Base-by-base conservation (phyloP, 2,113 vertebrate genomes). In the Peromyscus californicus region DNA sequence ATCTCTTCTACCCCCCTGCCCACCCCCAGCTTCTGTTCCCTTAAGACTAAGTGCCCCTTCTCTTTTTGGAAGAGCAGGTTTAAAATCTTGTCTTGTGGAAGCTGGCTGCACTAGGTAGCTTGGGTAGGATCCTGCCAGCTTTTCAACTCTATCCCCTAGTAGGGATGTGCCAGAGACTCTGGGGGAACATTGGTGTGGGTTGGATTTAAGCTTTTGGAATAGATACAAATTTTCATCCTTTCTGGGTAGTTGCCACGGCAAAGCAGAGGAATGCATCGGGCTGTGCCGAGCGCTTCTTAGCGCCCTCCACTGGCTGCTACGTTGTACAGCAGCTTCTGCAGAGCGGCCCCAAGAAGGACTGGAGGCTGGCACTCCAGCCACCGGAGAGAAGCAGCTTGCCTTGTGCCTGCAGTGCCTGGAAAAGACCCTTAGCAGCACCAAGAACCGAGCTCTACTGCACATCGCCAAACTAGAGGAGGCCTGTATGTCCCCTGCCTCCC, bases 231-330 rank as follows among this genome's bases (percentile, higher is more conserved):
- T 88, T 83, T 87, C 82, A 24, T 86, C 96, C 4, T 92, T 85
- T 76, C 86, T 95, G 2, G 1, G 2, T 96, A 99, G 99, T 98
- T 99, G 99, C 98, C 99, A 99, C 0, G 99, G 99, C 90, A 99
- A 99, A 98, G 99, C 99, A 0, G 99, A 99, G 98, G 99, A 99
- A 98, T 99, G 99, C 98, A 99, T 99, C 0, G 99, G 99, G 22
- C 99, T 99, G 75, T 99, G 99, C 97, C 99, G 99, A 45, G 99
- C 99, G 0, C 98, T 99, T 96, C 99, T 99, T 83, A 99, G 99
- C 45, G 98, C 99, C 95, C 98, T 99, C 79, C 99, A 99, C 96
- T 99, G 99, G 99, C 99, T 99, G 95, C 99, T 99, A 97, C 99
- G 99, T 97, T 99, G 99, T 6, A 99, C 99, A 0, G 95, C 99